Percentiles rank a stretch among this genome's conserved stretches.
Evolutionary conservation across 2,888 invertebrate species (phyloP).

Genomic region (Tiliacea citrago): DNA sequence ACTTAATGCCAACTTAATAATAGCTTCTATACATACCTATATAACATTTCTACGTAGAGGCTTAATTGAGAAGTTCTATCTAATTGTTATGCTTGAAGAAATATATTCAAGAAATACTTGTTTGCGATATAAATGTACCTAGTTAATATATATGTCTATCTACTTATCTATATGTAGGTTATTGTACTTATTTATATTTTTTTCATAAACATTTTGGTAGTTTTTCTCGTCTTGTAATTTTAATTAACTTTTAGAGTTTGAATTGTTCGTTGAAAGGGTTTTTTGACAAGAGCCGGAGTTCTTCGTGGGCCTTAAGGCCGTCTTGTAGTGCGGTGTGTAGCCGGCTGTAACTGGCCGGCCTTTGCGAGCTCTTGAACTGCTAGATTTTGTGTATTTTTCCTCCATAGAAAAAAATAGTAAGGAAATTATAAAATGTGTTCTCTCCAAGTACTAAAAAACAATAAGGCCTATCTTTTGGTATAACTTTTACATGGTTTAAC

Average conservation of each 20-base stretch:
- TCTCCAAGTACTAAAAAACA: too few relatives aligned
- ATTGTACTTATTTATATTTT: neutral
- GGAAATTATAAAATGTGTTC: too few relatives aligned
- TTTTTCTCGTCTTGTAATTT: slow-evolving; percentile 10
- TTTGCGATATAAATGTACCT: neutral
- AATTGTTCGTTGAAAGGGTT: slow-evolving; percentile 15
- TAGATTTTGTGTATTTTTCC: too few relatives aligned
- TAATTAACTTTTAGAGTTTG: slow-evolving; percentile 19
- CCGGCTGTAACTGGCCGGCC: too few relatives aligned
- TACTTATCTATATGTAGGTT: neutral
- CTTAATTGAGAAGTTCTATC: slow-evolving; percentile 1
- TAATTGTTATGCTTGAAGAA: slow-evolving; percentile 1
- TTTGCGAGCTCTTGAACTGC: too few relatives aligned
- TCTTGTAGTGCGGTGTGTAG: too few relatives aligned
- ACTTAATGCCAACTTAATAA: slow-evolving; percentile 10
- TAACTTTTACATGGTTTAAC: too few relatives aligned
- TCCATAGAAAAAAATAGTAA: too few relatives aligned
- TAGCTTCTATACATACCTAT: too few relatives aligned
- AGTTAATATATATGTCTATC: neutral
- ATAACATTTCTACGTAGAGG: slow-evolving; percentile 3
- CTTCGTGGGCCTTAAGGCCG: neutral
- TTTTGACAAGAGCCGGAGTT: neutral
- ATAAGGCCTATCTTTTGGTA: too few relatives aligned
- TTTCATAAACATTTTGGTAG: neutral
- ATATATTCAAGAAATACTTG: neutral